A percentile compares a stretch with the other conserved stretches of the same genome.
These are phyloP conservation scores for Diceros bicornis DNA, from an alignment of 2,797 vertebrate genomes.

Conservation along the genomic window DNA sequence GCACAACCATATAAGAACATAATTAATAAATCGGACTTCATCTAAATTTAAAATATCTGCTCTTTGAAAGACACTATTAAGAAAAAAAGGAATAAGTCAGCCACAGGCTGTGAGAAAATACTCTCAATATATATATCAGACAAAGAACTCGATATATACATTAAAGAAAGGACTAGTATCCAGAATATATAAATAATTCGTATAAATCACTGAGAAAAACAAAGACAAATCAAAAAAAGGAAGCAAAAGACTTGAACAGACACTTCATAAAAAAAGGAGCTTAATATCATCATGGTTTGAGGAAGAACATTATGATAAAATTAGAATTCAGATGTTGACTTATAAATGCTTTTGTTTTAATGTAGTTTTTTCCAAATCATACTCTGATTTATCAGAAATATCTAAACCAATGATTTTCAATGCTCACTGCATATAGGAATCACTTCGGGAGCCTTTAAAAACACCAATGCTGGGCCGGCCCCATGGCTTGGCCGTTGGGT, in stretches of 20 bases:
- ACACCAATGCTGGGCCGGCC: no score
- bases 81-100: background rate
- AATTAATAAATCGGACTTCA: background rate
- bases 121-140: background rate
- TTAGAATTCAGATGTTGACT: background rate
- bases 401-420: background rate
- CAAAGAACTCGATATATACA: background rate
- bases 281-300: background rate
- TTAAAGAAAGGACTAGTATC: background rate
- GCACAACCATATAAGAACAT: background rate
- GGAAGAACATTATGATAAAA: background rate
- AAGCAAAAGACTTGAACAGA: background rate
- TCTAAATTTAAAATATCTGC: conserved; percentile 1
- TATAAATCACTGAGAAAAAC: background rate
- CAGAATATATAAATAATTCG: background rate
- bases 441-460: background rate
- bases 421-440: background rate
- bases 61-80: background rate
- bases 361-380: background rate
- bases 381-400: background rate
- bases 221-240: background rate
- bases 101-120: background rate
- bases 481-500: no score
- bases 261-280: background rate
- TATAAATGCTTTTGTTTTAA: conserved; percentile 52